Evolutionary conservation across 2,113 vertebrate species (phyloP), one percentile per base, ranked within the genome.

Genomic region (Gymnogyps californianus): DNA sequence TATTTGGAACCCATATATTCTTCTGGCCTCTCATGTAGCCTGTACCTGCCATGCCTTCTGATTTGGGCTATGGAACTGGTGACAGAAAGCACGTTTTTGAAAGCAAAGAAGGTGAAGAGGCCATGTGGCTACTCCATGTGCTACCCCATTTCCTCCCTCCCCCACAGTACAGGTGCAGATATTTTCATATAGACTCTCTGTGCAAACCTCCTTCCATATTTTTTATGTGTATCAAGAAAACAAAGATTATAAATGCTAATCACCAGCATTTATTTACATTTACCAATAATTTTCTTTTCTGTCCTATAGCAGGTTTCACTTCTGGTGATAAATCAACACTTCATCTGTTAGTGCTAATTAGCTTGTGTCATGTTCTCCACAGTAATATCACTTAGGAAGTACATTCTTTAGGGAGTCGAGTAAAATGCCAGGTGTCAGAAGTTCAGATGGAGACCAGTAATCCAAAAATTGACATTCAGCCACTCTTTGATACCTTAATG

Each of bases 301-400:
- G 86, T 84, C 44, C 49, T 64, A 46, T 36, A 42, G 16, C 65
- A 78, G 6, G 44, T 76, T 92, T 92, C 65, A 54, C 61, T 95
- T 91, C 57, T 92, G 31, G 52, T 75, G 65, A 92, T 79, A 92
- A 92, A 93, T 87, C 72, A 92, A 29, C 86, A 83, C 88, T 87
- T 95, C 34, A 61, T 76, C 36, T 85, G 34, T 67, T 89, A 76
- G 40, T 92, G 83, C 29, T 97, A 95, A 92, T 97, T 94, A 94
- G 83, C 49, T 84, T 1, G 26, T 61, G 44, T 71, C 18, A 4
- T 75, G 52, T 84, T 93, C 77, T 92, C 38, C 49, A 57, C 34
- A 34, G 69, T 71, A 92, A 54, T 75, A 65, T 26, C 69, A 38
- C 47, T 93, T 87, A 52, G 65, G 69, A 95, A 89, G 34, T 36